Evolutionary conservation across 2,888 invertebrate species (phyloP).

Genomic region (Cataglyphis albicans): DNA sequence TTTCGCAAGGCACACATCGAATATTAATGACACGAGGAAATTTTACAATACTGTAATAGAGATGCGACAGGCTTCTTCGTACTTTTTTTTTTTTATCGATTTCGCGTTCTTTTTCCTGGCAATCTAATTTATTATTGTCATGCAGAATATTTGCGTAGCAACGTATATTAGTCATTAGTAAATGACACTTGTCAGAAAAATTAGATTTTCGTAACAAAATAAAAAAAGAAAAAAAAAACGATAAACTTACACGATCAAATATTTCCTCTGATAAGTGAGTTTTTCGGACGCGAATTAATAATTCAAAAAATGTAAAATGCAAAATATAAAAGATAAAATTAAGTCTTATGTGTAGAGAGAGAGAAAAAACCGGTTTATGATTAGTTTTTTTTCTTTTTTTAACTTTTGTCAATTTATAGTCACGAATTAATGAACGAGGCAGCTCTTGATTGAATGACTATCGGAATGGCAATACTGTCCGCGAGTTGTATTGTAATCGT

Average conservation of each 20-base stretch:
- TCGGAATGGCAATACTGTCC: constrained; percentile 35
- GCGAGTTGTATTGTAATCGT: constrained; percentile 64
- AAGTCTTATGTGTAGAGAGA: not conserved
- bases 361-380: not conserved
- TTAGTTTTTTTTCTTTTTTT: not conserved
- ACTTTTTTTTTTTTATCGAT: not conserved
- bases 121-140: not conserved
- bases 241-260: not conserved
- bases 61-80: not conserved
- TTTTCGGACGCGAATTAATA: not conserved
- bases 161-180: not conserved
- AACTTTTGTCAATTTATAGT: not conserved
- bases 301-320: not conserved
- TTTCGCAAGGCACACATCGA: not conserved
- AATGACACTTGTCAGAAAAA: not conserved
- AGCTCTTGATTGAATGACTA: constrained; percentile 29
- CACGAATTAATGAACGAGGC: not conserved
- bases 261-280: not conserved
- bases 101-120: not conserved
- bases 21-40: constrained; percentile 4
- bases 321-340: not conserved
- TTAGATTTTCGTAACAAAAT: not conserved
- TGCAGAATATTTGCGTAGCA: not conserved
- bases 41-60: not conserved
- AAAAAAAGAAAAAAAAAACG: not conserved